Percentiles rank a stretch among this genome's conserved stretches.
These are phyloP conservation scores for Notoglanidium macrostoma DNA, from an alignment of 2,797 vertebrate species.

Conservation along the genomic window DNA sequence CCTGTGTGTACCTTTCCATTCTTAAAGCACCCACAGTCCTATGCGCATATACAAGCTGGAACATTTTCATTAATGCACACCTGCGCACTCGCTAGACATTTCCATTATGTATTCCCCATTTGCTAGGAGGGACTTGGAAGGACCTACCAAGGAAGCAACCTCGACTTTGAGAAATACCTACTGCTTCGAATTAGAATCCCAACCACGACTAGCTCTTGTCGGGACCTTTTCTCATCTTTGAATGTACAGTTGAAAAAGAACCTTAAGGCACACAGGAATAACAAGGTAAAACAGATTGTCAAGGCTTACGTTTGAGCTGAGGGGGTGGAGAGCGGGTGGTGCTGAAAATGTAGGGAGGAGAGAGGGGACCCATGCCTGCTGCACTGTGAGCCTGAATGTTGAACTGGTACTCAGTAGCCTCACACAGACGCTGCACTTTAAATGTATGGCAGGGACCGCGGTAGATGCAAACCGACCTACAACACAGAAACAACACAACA, in stretches of 20 bases:
- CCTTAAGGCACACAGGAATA: too few species aligned
- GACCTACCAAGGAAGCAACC: too few species aligned
- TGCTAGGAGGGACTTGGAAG: too few species aligned
- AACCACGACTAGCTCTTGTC: background rate
- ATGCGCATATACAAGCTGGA: too few species aligned
- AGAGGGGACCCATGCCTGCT: constrained; percentile 77
- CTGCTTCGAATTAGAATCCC: background rate
- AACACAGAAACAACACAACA: background rate
- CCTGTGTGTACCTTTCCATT: too few species aligned
- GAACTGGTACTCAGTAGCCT: constrained; percentile 78
- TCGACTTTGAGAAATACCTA: too few species aligned
- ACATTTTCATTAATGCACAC: too few species aligned
- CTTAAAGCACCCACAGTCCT: too few species aligned
- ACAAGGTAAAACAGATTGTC: background rate
- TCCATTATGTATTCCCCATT: too few species aligned
- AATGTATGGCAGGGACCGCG: constrained; percentile 77
- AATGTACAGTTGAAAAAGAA: background rate
- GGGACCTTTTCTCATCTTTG: background rate
- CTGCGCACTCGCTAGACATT: too few species aligned
- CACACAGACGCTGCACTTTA: constrained; percentile 78
- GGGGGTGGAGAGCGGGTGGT: constrained; percentile 78
- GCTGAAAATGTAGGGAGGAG: constrained; percentile 75
- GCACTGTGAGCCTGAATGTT: constrained; percentile 79
- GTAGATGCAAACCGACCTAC: constrained; percentile 78
- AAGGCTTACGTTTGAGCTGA: constrained; percentile 75